phyloP scores from a whole-genome alignment of 35 echinoderm and acorn worm species.

The Ophioderma brevispina region DNA sequence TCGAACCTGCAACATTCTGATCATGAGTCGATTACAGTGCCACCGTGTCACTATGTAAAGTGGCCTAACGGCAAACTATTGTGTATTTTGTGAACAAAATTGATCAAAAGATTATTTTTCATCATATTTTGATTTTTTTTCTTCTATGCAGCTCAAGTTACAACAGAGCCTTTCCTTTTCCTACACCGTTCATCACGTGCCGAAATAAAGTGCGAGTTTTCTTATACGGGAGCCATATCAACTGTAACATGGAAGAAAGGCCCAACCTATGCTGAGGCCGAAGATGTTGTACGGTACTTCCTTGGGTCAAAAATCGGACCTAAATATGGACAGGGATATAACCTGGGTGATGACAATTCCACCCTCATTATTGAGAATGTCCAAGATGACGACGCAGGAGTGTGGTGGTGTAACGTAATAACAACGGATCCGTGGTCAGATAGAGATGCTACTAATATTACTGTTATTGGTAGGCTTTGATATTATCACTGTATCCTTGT shows the following conservation, averaged over 20 bases:
- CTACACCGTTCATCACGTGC: background rate
- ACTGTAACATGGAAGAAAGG: background rate
- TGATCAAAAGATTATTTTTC: too few species aligned
- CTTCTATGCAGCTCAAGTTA: background rate
- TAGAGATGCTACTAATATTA: background rate
- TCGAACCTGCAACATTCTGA: too few species aligned
- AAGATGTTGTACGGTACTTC: background rate
- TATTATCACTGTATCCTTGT: too few species aligned
- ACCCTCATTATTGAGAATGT: background rate
- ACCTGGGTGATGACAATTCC: background rate
- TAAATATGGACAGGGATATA: background rate
- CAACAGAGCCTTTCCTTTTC: background rate
- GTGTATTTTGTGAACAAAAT: too few species aligned
- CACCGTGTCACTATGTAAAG: too few species aligned
- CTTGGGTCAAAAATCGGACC: background rate
- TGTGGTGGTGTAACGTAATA: constrained; percentile 9
- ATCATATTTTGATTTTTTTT: background rate
- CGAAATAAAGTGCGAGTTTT: background rate
- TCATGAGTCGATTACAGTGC: too few species aligned
- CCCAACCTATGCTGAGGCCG: background rate
- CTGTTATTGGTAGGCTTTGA: background rate
- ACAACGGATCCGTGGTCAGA: background rate
- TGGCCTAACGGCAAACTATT: too few species aligned
- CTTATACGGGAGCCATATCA: background rate
- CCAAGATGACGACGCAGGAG: background rate